These are phyloP conservation scores for Crioceris asparagi DNA, from an alignment of 2,888 invertebrate species.

Conservation along the genomic window DNA sequence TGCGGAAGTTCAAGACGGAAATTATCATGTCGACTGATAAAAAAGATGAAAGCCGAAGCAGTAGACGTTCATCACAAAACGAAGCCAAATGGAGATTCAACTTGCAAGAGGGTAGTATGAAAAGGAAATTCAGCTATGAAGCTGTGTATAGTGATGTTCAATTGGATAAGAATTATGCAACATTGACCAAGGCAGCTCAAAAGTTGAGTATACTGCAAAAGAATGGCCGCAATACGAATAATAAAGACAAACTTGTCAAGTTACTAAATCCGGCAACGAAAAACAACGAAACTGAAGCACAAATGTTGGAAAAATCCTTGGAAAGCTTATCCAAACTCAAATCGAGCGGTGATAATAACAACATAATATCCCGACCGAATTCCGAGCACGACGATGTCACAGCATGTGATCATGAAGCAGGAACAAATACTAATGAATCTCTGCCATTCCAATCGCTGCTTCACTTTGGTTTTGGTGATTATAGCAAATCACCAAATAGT, in stretches of 20 bases:
- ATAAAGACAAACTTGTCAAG: no score
- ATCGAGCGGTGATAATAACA: conserved; percentile 12
- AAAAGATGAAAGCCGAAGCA: conserved; percentile 24
- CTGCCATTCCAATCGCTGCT: conserved; percentile 34
- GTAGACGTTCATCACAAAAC: conserved; percentile 1
- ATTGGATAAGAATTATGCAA: conserved; percentile 22
- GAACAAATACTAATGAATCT: conserved; percentile 25
- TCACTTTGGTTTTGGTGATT: conserved; percentile 23
- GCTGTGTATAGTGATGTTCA: conserved; percentile 15
- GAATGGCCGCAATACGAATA: no score
- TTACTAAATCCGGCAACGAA: not conserved
- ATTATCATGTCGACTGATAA: conserved; percentile 34
- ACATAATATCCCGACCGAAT: conserved; percentile 4
- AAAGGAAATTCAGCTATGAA: conserved; percentile 32
- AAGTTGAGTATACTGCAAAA: conserved; percentile 22
- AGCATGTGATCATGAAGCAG: not conserved
- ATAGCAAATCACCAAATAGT: conserved; percentile 23
- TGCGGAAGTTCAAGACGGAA: conserved; percentile 35
- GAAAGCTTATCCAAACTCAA: conserved; percentile 26
- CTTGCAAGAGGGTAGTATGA: conserved; percentile 29
- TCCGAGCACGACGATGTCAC: conserved; percentile 3
- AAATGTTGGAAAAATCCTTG: conserved; percentile 29
- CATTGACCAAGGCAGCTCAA: conserved; percentile 21
- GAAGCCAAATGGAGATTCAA: conserved; percentile 30
- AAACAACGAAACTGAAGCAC: conserved; percentile 22